Evolutionary conservation across 2,113 vertebrate genomes (phyloP).

Genomic region (Calcarius ornatus): DNA sequence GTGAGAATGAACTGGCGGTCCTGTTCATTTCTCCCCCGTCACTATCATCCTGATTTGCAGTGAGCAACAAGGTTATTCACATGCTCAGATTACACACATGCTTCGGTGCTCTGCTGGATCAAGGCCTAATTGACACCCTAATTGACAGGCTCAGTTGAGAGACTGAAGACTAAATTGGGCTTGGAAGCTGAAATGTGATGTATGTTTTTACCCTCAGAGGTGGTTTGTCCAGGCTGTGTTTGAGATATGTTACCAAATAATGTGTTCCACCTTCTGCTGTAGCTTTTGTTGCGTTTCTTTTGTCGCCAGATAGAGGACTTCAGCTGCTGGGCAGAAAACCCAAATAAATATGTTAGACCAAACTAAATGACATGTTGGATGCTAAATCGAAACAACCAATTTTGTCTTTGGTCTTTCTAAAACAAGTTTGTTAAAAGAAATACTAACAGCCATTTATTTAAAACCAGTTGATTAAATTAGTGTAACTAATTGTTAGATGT

Average conservation of each 20-base stretch:
- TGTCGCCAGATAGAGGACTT: conserved; percentile 25
- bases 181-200: conserved; percentile 51
- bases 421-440: conserved; percentile 37
- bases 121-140: conserved; percentile 63
- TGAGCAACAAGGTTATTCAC: conserved; percentile 47
- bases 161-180: conserved; percentile 54
- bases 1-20: conserved; percentile 20
- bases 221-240: conserved; percentile 41
- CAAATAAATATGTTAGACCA: conserved; percentile 41
- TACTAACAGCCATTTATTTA: conserved; percentile 33
- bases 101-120: conserved; percentile 52
- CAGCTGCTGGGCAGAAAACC: not conserved
- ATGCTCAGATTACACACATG: conserved; percentile 49
- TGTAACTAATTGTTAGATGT: conserved; percentile 59
- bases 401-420: conserved; percentile 56
- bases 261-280: conserved; percentile 49
- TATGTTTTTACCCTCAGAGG: conserved; percentile 52
- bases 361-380: conserved; percentile 16
- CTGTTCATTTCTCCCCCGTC: conserved; percentile 18
- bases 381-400: not conserved
- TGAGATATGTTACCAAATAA: conserved; percentile 55
- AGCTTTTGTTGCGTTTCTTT: not conserved
- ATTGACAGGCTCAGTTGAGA: conserved; percentile 51
- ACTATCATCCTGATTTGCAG: conserved; percentile 38
- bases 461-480: conserved; percentile 45